These are phyloP conservation scores for Coregonus suidteri DNA, from an alignment of 2,797 vertebrate species.

Conservation along the genomic window DNA sequence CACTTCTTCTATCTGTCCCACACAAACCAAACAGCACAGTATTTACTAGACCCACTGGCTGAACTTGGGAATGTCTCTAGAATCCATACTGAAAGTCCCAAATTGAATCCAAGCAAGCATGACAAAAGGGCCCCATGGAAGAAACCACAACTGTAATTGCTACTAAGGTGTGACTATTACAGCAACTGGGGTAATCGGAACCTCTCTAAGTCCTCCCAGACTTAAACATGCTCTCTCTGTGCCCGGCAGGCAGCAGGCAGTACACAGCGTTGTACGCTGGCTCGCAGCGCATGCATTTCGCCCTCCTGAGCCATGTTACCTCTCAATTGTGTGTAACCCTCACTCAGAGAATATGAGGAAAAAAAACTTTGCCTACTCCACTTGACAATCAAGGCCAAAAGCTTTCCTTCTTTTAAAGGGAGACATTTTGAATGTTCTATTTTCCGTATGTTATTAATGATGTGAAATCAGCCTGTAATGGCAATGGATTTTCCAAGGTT, in stretches of 20 bases:
- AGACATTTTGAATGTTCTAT: neutral
- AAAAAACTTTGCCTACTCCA: neutral
- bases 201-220: conserved; percentile 21
- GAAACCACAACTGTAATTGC: conserved; percentile 29
- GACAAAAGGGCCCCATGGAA: conserved; percentile 23
- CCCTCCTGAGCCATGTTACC: neutral
- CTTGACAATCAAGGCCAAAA: conserved; percentile 3
- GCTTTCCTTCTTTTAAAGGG: neutral
- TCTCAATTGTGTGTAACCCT: neutral
- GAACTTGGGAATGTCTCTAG: conserved; percentile 15
- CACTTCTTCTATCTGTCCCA: conserved; percentile 1
- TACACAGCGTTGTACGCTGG: neutral
- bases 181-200: conserved; percentile 36
- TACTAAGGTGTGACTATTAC: conserved; percentile 34
- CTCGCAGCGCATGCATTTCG: neutral
- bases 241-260: neutral
- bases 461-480: neutral
- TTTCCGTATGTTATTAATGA: neutral
- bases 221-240: conserved; percentile 24
- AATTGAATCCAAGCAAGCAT: conserved; percentile 26
- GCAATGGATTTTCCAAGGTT: neutral
- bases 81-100: conserved; percentile 22
- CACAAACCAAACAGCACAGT: conserved; percentile 2
- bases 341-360: neutral
- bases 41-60: neutral